A percentile compares a stretch with the other conserved stretches of the same genome.
These are phyloP conservation scores for Heliconius himera DNA, from an alignment of 1,140 invertebrate species.

Conservation along the genomic window DNA sequence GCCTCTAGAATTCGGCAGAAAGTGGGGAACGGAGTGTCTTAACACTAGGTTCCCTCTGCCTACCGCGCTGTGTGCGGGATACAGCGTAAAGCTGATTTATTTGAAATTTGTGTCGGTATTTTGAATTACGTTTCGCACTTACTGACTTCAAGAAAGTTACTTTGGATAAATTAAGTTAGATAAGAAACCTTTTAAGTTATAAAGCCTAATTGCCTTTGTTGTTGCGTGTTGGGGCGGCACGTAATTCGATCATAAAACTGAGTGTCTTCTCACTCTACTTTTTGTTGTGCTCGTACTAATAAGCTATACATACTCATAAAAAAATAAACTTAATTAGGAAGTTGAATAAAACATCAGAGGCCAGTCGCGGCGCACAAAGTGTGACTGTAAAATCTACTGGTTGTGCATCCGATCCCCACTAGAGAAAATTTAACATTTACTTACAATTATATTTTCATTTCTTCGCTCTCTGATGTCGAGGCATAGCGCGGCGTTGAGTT, in stretches of 20 bases:
- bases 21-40: too few relatives aligned
- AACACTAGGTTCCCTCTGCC: too few relatives aligned
- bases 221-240: constrained; percentile 21
- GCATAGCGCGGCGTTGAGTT: too few relatives aligned
- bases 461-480: too few relatives aligned
- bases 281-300: background rate
- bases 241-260: constrained; percentile 28
- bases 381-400: too few relatives aligned
- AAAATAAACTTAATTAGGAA: background rate
- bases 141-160: constrained; percentile 18
- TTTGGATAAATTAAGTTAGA: constrained; percentile 40
- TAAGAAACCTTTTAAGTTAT: constrained; percentile 40
- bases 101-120: background rate
- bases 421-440: too few relatives aligned
- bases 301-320: background rate
- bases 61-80: too few relatives aligned
- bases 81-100: too few relatives aligned
- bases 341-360: background rate
- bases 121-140: constrained; percentile 12
- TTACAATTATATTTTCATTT: too few relatives aligned
- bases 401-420: too few relatives aligned
- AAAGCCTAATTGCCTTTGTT: constrained; percentile 38
- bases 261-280: constrained; percentile 2
- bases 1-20: too few relatives aligned
- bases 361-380: too few relatives aligned